These are phyloP conservation scores for Gambusia yucatana DNA, from an alignment of 2,797 vertebrate species.

Conservation along the genomic window DNA sequence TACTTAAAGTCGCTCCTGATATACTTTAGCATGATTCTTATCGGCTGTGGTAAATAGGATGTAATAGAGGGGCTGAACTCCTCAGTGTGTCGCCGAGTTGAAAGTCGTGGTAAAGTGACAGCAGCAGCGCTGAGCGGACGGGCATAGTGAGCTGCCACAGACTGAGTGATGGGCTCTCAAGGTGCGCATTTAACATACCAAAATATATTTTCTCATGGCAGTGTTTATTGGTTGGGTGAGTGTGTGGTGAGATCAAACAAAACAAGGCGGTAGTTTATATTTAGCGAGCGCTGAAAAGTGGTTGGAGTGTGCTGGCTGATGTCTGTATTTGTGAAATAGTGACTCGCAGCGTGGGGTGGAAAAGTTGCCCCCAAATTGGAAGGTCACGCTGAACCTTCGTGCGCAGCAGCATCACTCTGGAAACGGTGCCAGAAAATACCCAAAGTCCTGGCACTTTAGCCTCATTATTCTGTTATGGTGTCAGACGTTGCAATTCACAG, in stretches of 20 bases:
- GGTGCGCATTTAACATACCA: slow-evolving; percentile 60
- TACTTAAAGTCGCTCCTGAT: slow-evolving; percentile 65
- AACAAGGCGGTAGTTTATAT: slow-evolving; percentile 31
- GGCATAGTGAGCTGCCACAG: slow-evolving; percentile 69
- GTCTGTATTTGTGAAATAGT: slow-evolving; percentile 4
- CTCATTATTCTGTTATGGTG: slow-evolving; percentile 44
- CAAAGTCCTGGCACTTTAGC: slow-evolving; percentile 4
- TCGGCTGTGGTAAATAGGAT: slow-evolving; percentile 31
- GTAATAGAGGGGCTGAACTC: slow-evolving; percentile 66
- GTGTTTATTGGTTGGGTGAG: slow-evolving; percentile 11
- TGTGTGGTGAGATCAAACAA: not conserved
- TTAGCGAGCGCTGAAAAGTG: slow-evolving; percentile 26
- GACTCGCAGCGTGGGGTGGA: slow-evolving; percentile 38
- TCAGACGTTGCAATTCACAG: slow-evolving; percentile 36
- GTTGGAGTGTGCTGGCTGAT: slow-evolving; percentile 21
- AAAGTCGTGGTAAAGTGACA: slow-evolving; percentile 84
- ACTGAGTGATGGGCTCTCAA: slow-evolving; percentile 66
- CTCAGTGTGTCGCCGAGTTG: slow-evolving; percentile 70
- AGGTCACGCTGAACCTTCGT: slow-evolving; percentile 54
- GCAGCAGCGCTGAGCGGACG: slow-evolving; percentile 72
- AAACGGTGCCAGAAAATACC: slow-evolving; percentile 27
- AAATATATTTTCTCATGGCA: slow-evolving; percentile 43
- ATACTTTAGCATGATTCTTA: slow-evolving; percentile 55
- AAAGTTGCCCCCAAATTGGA: slow-evolving; percentile 64
- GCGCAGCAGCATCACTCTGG: slow-evolving; percentile 53